phyloP scores from a whole-genome alignment of 2,797 vertebrate species.

The Allobates femoralis region DNA sequence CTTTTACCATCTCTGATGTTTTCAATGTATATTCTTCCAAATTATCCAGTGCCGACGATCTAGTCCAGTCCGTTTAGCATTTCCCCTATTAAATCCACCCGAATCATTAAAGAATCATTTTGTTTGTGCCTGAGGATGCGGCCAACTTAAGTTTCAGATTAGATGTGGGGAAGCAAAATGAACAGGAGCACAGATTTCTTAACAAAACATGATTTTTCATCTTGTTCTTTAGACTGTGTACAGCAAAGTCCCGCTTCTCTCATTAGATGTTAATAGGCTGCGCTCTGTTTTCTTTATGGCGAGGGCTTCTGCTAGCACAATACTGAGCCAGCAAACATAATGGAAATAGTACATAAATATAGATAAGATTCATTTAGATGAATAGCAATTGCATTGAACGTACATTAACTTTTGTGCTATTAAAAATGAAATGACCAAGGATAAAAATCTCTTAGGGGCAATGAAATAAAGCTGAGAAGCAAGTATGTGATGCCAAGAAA shows the following conservation, averaged over 20 bases:
- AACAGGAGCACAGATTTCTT: conserved; percentile 28
- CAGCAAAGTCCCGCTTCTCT: conserved; percentile 43
- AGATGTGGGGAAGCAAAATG: conserved; percentile 49
- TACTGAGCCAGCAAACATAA: conserved; percentile 17
- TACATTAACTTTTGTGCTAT: conserved; percentile 27
- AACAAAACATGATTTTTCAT: conserved; percentile 59
- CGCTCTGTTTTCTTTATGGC: conserved; percentile 55
- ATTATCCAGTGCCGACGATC: conserved; percentile 11
- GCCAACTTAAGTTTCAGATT: conserved; percentile 53
- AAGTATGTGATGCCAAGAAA: not conserved
- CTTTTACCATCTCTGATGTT: not conserved
- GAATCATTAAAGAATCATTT: conserved; percentile 53
- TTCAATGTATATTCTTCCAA: not conserved
- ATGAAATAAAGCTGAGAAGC: conserved; percentile 13
- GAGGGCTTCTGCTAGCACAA: conserved; percentile 37
- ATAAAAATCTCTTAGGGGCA: conserved; percentile 13
- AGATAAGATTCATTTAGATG: conserved; percentile 48
- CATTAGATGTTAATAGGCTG: conserved; percentile 59
- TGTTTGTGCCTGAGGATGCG: conserved; percentile 27
- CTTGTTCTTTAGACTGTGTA: conserved; percentile 50
- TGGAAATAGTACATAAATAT: conserved; percentile 30
- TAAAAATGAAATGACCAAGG: conserved; percentile 20
- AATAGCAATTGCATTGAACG: conserved; percentile 26
- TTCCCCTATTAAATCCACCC: conserved; percentile 45
- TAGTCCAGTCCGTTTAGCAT: conserved; percentile 44